A percentile compares a stretch with the other conserved stretches of the same genome.
Evolutionary conservation across 1,140 invertebrate genomes (phyloP).

Genomic region (Cotesia vestalis): DNA sequence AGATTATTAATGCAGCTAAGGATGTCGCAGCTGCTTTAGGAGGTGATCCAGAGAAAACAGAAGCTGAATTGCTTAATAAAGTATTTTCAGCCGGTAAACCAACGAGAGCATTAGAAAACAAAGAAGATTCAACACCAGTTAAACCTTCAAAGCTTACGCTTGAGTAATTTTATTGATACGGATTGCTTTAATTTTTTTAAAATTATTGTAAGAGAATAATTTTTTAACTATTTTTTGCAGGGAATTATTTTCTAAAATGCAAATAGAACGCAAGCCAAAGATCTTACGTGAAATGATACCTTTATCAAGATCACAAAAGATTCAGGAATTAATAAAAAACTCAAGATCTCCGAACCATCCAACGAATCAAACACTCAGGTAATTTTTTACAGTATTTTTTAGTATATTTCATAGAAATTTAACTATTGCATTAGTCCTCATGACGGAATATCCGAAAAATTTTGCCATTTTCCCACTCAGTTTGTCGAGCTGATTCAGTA

Average conservation of each 20-base stretch:
- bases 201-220: conserved; percentile 44
- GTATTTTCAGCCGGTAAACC: conserved; percentile 58
- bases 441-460: too few relatives aligned
- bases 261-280: conserved; percentile 70
- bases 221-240: conserved; percentile 61
- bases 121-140: background rate
- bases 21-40: conserved; percentile 73
- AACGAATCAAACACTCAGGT: too few relatives aligned
- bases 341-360: background rate
- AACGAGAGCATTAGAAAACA: background rate
- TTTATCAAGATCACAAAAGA: conserved; percentile 16
- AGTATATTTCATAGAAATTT: too few relatives aligned
- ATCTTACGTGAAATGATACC: conserved; percentile 23
- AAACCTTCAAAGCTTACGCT: conserved; percentile 23
- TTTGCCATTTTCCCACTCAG: too few relatives aligned
- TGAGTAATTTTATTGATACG: conserved; percentile 1
- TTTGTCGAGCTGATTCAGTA: too few relatives aligned
- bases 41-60: conserved; percentile 74
- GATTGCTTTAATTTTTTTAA: conserved; percentile 44
- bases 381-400: too few relatives aligned
- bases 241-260: conserved; percentile 77
- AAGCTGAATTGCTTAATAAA: conserved; percentile 79
- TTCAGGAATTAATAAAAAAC: background rate
- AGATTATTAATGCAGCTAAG: conserved; percentile 71
- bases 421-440: too few relatives aligned